Base-by-base conservation (phyloP, 2,113 vertebrate genomes). In the Pomatostomus ruficeps region DNA sequence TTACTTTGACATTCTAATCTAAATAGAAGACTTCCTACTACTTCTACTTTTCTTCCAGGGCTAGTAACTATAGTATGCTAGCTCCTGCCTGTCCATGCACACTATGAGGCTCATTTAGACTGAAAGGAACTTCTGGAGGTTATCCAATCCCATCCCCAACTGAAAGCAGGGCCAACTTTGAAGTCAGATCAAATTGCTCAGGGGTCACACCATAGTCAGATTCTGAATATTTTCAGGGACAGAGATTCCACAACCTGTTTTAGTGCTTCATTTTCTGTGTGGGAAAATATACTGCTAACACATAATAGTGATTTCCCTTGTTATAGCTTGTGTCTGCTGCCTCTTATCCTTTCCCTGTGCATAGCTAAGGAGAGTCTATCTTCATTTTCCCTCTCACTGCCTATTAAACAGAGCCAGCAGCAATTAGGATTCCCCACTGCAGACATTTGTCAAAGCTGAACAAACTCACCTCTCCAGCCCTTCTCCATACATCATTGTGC, bases 51-150 rank as follows among this genome's bases (percentile, higher is more conserved):
- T 40, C 52, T 94, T 62, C 45, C 40, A 55, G 15, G 4, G 33
- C 14, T 22, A 72, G 51, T 5, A 48, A 24, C 24, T 65, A 5
- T 1, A 72, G 8, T 4, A 45, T 4, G 33, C 33, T 7, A 45
- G 14, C 18, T 72, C 31, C 29, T 89, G 78, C 23, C 66, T 61
- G 66, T 36, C 23, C 88, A 61, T 22, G 74, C 36, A 75, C 62
- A 70, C 49, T 42, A 29, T 42, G 28, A 76, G 10, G 49, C 22
- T 93, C 54, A 51, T 63, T 88, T 78, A 78, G 63, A 94, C 68
- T 93, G 74, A 72, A 94, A 91, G 75, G 26, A 20, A 88, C 92
- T 90, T 83, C 75, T 96, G 95, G 54, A 93, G 26, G 88, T 80
- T 93, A 90, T 79, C 59, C 82, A 88, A 80, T 66, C 42, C 49